Conservation (phyloP, 2,113 vertebrate species). For the Lepisosteus osseus region DNA sequence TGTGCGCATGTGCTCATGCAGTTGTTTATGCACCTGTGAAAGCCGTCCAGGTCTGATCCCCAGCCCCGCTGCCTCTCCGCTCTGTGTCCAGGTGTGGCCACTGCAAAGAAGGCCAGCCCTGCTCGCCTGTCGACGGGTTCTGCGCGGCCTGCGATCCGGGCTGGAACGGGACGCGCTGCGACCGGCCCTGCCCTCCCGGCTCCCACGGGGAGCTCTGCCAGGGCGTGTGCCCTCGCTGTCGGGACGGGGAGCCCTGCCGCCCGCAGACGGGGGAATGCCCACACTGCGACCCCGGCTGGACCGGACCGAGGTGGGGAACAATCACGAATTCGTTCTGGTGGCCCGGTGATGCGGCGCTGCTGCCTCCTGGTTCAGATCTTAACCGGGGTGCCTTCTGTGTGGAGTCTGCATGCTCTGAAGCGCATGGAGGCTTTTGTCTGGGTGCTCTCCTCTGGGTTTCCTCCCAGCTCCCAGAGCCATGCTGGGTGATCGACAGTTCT, state of each 20-base stretch:
- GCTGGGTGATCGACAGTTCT: too few relatives aligned
- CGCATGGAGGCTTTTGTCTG: too few relatives aligned
- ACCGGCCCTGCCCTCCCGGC: slow-evolving; percentile 66
- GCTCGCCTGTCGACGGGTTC: slow-evolving; percentile 71
- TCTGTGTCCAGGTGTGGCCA: slow-evolving; percentile 73
- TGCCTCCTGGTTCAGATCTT: too few relatives aligned
- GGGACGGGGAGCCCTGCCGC: slow-evolving; percentile 65
- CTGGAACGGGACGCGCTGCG: slow-evolving; percentile 83
- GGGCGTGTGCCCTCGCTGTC: slow-evolving; percentile 74
- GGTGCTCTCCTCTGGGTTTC: too few relatives aligned
- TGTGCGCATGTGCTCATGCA: not conserved
- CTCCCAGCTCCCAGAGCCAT: too few relatives aligned
- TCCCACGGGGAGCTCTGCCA: slow-evolving; percentile 74
- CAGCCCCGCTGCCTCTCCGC: not conserved
- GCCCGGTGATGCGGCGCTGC: too few relatives aligned
- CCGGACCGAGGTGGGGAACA: slow-evolving; percentile 68
- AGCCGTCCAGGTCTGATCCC: too few relatives aligned
- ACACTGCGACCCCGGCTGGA: slow-evolving; percentile 78
- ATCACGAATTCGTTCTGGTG: too few relatives aligned
- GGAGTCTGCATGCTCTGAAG: too few relatives aligned
- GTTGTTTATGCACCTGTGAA: fast-evolving
- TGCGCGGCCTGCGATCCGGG: slow-evolving; percentile 79
- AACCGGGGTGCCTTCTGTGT: too few relatives aligned
- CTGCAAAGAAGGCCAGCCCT: slow-evolving; percentile 68
- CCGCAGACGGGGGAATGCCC: slow-evolving; percentile 69